Evolutionary conservation across 2,888 invertebrate species (phyloP).

Genomic region (Sphecodes monilicornis): DNA sequence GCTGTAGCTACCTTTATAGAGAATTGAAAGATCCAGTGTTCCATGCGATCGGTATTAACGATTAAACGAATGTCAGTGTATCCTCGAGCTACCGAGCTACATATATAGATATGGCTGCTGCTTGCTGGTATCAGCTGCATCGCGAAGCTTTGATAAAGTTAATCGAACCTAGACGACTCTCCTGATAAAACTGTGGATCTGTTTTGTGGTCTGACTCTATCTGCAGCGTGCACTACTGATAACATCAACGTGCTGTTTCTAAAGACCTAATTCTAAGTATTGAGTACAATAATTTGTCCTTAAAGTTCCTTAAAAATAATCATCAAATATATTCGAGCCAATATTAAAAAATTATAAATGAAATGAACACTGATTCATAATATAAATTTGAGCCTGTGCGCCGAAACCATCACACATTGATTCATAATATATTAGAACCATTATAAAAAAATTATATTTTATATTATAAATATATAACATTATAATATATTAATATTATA

Average conservation of each 20-base stretch:
- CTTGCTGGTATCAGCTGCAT: not conserved
- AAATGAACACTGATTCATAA: too few species aligned
- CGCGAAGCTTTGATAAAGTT: constrained; percentile 6
- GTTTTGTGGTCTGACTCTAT: not conserved
- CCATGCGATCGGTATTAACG: not conserved
- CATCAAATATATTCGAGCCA: too few species aligned
- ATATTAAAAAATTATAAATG: too few species aligned
- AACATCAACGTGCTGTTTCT: not conserved
- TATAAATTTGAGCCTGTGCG: too few species aligned
- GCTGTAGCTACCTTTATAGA: not conserved
- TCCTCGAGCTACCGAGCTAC: not conserved
- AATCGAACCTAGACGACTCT: not conserved
- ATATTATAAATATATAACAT: too few species aligned
- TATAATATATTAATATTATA: too few species aligned
- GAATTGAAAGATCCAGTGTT: not conserved
- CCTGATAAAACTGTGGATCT: not conserved
- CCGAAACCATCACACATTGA: too few species aligned
- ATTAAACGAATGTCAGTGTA: constrained; percentile 1
- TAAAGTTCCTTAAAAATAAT: not conserved
- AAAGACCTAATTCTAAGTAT: not conserved
- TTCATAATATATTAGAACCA: too few species aligned
- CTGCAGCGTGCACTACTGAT: not conserved
- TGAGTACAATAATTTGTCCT: not conserved
- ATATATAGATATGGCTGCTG: not conserved
- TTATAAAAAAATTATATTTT: too few species aligned